phyloP scores from a whole-genome alignment of 2,113 vertebrate species.

The Xiphophorus maculatus region DNA sequence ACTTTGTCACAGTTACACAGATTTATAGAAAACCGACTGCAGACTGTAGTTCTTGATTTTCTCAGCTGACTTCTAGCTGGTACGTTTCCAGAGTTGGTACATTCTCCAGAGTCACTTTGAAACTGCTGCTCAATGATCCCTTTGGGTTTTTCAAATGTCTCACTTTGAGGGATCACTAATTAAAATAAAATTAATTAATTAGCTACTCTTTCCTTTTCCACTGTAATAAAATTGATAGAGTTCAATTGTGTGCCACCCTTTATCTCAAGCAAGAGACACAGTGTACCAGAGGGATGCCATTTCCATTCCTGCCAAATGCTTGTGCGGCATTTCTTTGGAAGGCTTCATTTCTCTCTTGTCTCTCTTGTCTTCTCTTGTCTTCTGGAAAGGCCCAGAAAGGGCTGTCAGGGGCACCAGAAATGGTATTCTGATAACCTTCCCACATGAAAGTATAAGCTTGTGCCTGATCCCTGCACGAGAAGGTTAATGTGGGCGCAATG shows the following conservation, averaged over 20 bases:
- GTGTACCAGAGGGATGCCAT: slow-evolving; percentile 38
- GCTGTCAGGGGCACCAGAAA: slow-evolving; percentile 9
- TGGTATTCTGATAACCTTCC: slow-evolving; percentile 56
- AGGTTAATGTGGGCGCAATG: slow-evolving; percentile 63
- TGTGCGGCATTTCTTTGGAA: slow-evolving; percentile 28
- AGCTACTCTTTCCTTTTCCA: slow-evolving; percentile 53
- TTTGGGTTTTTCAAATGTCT: slow-evolving; percentile 14
- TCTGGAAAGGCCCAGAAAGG: slow-evolving; percentile 13
- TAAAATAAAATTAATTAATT: slow-evolving; percentile 77
- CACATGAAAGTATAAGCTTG: slow-evolving; percentile 32
- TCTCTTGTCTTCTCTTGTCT: slow-evolving; percentile 35
- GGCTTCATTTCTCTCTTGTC: slow-evolving; percentile 40
- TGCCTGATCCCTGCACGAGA: slow-evolving; percentile 44
- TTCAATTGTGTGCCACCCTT: slow-evolving; percentile 48
- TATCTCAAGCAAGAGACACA: slow-evolving; percentile 70
- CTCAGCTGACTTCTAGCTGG: neutral
- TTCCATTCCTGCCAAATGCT: slow-evolving; percentile 42
- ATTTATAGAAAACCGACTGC: neutral
- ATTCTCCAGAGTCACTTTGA: neutral
- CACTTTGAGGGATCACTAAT: slow-evolving; percentile 37
- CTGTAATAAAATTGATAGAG: slow-evolving; percentile 69
- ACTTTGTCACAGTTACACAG: too few species aligned
- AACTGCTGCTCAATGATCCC: neutral
- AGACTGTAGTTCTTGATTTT: neutral
- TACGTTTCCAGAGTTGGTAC: neutral